Base-by-base conservation (phyloP, 2,888 invertebrate species). In the Eupithecia inturbata region DNA sequence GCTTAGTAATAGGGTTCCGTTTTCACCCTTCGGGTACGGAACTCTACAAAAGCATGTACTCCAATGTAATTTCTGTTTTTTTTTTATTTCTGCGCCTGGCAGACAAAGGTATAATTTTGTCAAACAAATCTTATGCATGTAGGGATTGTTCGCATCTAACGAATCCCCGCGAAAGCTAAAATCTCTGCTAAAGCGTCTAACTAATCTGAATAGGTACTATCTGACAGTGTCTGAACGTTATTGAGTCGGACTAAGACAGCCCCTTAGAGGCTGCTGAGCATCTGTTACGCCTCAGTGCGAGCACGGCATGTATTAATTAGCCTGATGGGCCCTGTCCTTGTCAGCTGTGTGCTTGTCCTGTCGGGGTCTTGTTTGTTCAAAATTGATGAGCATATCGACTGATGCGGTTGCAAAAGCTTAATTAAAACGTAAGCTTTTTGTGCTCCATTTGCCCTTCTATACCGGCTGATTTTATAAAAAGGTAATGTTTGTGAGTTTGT, bases 231-330 rank as follows among this genome's bases (percentile, higher is more conserved):
- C 70, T 39, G 64, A 74, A 64, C 66, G 67, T n/a, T 36, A 67
- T 69, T 71, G 69, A 70, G 26, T 31, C 63, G 28, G 41, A 16
- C 36, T 36, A 36, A 62, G 75, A 75, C 72, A 72, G 49, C 33
- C 64, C 75, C 68, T 45, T 12, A 7, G 72, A 68, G 72, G 53
- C 31, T 69, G 45, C 53, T 57, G 33, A 63, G 72, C 67, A 68
- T 71, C 68, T 63, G 70, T 71, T 60, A 22, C 66, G 67, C 68
- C 4, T 39, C 69, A 60, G 68, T 74, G 68, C 77, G 72, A 79
- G 77, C 69, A 76, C 64, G 70, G 74, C 73, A 68, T 71, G 66
- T 66, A 67, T 45, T 67, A 71, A 77, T 72, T 72, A 70, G 63
- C 64, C 26, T 26, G 62, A 75, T 70, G 62, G 60, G 36, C 45